A percentile compares a stretch with the other conserved stretches of the same genome.
These are phyloP conservation scores for Alethe castanea DNA, from an alignment of 2,113 vertebrate species.

Conservation along the genomic window DNA sequence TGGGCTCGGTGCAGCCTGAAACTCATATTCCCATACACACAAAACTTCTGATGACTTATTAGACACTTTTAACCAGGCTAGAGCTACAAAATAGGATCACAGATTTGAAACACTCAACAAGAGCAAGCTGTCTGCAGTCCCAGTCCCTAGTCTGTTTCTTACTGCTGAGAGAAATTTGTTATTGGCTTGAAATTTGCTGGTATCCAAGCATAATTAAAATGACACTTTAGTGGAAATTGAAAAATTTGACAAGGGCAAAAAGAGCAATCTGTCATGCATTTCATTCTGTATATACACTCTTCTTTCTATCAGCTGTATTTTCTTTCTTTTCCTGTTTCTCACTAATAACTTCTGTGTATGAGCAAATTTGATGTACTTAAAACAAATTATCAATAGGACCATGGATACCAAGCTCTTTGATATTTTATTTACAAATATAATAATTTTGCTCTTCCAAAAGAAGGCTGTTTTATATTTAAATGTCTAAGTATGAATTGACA, in stretches of 20 bases:
- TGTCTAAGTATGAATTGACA: neutral
- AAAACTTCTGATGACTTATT: neutral
- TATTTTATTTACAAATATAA: neutral
- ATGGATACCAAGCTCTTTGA: neutral
- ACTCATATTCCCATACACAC: neutral
- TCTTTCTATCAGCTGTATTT: neutral
- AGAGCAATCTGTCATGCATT: neutral
- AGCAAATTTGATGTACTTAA: neutral
- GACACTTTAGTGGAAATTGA: neutral
- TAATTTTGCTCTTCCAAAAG: neutral
- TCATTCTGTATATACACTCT: neutral
- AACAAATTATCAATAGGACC: neutral
- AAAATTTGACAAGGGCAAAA: neutral
- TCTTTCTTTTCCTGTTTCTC: neutral
- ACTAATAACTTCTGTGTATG: neutral
- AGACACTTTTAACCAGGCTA: neutral
- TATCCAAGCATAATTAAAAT: neutral
- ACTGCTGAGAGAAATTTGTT: neutral
- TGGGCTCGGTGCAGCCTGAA: accelerated
- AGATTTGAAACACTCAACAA: neutral
- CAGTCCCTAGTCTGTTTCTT: neutral
- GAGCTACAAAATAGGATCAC: neutral
- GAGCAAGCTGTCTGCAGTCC: neutral
- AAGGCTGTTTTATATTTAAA: neutral
- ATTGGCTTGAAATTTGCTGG: neutral